Evolutionary conservation across 2,797 vertebrate species (phyloP), one percentile per base, ranked within the genome.

Genomic region (Morus bassanus): DNA sequence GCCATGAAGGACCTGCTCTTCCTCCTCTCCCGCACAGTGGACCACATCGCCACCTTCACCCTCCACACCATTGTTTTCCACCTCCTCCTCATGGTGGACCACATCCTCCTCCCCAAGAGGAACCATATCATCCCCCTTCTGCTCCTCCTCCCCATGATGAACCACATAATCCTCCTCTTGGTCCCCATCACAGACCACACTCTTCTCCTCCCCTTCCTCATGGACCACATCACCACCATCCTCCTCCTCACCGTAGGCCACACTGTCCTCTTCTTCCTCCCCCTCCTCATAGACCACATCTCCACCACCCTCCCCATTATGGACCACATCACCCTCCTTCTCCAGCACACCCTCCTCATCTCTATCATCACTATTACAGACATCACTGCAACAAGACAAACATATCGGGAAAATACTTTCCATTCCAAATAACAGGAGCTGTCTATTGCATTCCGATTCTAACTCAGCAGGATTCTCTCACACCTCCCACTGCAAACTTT

Each of bases 401-500:
- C 5, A 33, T 35, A 30, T 78, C 37, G 19, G 80, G 92, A 61
- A 81, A 95, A 48, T 43, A 68, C 75, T 70, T 76, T 64, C 85
- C 90, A n/a, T 95, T 94, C 48, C 94, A 93, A 23, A 3, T 63
- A 67, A 53, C 18, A 46, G 95, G 94, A 81, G 43, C 77, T 60
- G 4, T 98, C 78, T 65, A 97, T 80, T 88, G 3, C 63, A 88
- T 98, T 56, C 97, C 97, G 51, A 82, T 97, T 79, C 67, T 94
- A 77, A 94, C 79, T 33, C 73, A 65, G 54, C 93, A 78, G 6
- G 95, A 98, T 79, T 78, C 97, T 89, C 97, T 98, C 57, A 80
- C 83, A 89, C 88, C 85, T 89, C 98, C 97, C 19, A 94, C 76
- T 65, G 89, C 89, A 77, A 96, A 97, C 41, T 98, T 98, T 63